phyloP scores from a whole-genome alignment of 1,140 invertebrate species.

The Radopholus similis region DNA sequence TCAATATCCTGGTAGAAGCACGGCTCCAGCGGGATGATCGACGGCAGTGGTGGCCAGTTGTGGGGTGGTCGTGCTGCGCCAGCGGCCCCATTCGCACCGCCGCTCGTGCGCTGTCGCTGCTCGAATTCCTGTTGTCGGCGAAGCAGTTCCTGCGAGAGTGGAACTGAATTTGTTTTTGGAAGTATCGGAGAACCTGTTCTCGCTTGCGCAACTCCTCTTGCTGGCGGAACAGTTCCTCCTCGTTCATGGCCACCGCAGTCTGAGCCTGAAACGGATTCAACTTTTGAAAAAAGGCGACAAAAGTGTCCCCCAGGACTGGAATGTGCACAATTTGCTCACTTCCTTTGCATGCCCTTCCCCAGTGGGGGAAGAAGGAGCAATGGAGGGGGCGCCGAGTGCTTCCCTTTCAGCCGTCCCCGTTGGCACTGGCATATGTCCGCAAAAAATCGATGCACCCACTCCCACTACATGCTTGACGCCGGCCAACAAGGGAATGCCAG shows the following conservation, averaged over 20 bases:
- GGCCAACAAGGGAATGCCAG: background rate
- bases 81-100: conserved; percentile 17
- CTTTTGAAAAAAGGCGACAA: too few species aligned
- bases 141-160: conserved; percentile 36
- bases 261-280: conserved; percentile 5
- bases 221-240: conserved; percentile 57
- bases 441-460: background rate
- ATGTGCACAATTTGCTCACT: too few species aligned
- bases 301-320: too few species aligned
- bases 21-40: conserved; percentile 81
- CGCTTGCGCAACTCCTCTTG: conserved; percentile 55
- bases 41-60: conserved; percentile 95
- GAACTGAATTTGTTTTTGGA: background rate
- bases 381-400: too few species aligned
- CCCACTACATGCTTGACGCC: too few species aligned
- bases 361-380: too few species aligned
- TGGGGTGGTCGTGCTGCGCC: conserved; percentile 20
- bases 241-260: conserved; percentile 25
- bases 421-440: too few species aligned
- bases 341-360: too few species aligned
- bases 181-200: conserved; percentile 30
- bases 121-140: conserved; percentile 58
- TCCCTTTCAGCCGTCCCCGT: too few species aligned
- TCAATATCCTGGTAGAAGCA: conserved; percentile 96
- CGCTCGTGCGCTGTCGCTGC: conserved; percentile 24